phyloP scores from a whole-genome alignment of 2,113 vertebrate species.

The Climacteris rufus region DNA sequence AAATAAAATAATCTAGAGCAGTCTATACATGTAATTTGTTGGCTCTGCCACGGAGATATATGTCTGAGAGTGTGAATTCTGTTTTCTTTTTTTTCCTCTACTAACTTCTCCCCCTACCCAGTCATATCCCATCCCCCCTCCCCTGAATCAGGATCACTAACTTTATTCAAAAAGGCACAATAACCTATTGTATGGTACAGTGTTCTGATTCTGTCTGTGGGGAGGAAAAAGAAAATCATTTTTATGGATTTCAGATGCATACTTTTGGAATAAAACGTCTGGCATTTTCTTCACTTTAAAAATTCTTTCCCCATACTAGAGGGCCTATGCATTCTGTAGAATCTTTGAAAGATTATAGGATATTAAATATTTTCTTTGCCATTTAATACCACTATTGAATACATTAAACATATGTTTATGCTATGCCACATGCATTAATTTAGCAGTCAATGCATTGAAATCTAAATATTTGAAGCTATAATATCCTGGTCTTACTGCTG shows the following conservation, averaged over 20 bases:
- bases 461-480: neutral
- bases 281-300: conserved; percentile 59
- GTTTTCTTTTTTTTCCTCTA: conserved; percentile 31
- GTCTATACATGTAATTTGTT: conserved; percentile 39
- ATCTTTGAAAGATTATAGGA: conserved; percentile 34
- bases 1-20: conserved; percentile 25
- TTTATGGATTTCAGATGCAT: conserved; percentile 51
- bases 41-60: conserved; percentile 35
- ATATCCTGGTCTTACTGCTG: neutral
- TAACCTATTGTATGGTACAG: conserved; percentile 59
- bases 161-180: conserved; percentile 68
- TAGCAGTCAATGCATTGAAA: conserved; percentile 35
- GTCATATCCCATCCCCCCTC: neutral
- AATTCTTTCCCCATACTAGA: conserved; percentile 38
- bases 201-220: conserved; percentile 52
- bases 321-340: conserved; percentile 13
- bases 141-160: conserved; percentile 53
- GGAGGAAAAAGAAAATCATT: conserved; percentile 52
- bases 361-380: conserved; percentile 41
- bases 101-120: neutral
- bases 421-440: conserved; percentile 23
- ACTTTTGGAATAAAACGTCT: conserved; percentile 50
- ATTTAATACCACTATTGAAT: conserved; percentile 38
- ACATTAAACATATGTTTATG: conserved; percentile 17
- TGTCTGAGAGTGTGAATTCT: conserved; percentile 47